Base-by-base conservation (phyloP, 2,888 invertebrate species). In the Tipula unca region DNA sequence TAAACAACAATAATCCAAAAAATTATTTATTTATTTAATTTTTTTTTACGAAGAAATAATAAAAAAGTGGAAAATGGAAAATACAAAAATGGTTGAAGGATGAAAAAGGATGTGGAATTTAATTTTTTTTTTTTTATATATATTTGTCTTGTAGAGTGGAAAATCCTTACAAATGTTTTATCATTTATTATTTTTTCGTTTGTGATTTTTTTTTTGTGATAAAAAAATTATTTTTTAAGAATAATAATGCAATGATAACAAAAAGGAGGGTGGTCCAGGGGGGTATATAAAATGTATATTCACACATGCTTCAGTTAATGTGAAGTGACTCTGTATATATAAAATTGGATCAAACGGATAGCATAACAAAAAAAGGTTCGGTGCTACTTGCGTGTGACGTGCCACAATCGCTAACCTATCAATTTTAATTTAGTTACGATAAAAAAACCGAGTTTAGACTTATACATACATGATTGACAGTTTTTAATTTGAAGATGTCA, bases 1-100 rank as follows among this genome's bases (percentile, higher is more conserved):
- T 69, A 69, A 69, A 69, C 69, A 69, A 69, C 69, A 69, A 69
- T 69, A 69, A 69, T 69, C 69, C 69, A 25, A 69, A 69, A 69
- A 69, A 69, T 69, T 69, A 25, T 69, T 69, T 69, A 25, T 69
- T 69, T 69, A 69, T 69, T 69, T 25, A 20, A 69, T 69, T 25
- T 48, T 48, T 32, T 69, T 69, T 69, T 69, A 69, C 25, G 10
- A 69, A 20, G 69, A 3, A 69, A 69, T 54, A 69, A 25, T 69
- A 69, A 69, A 69, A 69, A 69, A 69, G n/a, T 25, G 25, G 25
- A 48, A 48, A 1, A 39, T 39, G 39, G 36, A 48, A 25, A 69
- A 25, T 25, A 69, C 0, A 25, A 69, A 69, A 69, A 25, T 69
- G 10, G 25, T 25, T 25, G 25, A 25, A 69, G 25, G 25, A 69